Evolutionary conservation across 2,113 vertebrate genomes (phyloP), one percentile per base, ranked within the genome.

Genomic region (Rhadina sibilatrix): DNA sequence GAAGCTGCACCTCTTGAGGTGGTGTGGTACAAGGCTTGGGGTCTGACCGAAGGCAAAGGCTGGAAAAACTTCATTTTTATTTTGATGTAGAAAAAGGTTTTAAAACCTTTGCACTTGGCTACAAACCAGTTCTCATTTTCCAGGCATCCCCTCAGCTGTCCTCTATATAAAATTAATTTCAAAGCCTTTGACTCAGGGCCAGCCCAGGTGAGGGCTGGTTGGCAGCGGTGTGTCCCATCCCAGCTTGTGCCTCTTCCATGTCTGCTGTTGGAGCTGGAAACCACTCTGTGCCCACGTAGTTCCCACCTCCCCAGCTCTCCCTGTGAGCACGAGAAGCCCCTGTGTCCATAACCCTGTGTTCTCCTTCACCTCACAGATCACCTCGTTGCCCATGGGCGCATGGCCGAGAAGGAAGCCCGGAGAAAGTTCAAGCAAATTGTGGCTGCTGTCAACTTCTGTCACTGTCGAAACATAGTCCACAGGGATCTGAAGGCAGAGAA

Each of bases 351-450:
- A 95, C 59, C 20, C 19, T 19, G 11, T 93, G 53, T 60, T 52
- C 68, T 31, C 27, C 61, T 74, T 15, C 31, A 1, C 86, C 85
- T 23, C 23, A 0, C 97, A 99, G 99, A 99, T 98, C 99, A 99
- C 96, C 94, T 99, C 77, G 99, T 99, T 97, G 99, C 99, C 82
- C 99, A 99, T 2, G 99, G 99, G 2, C 98, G 99, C 4, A 99
- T 99, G 99, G 99, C 99, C 0, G 99, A 99, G 96, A 99, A 99
- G 95, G 99, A 99, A 66, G 99, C 99, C 42, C 98, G 99, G 56
- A 98, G 98, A 79, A 99, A 99, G 97, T 99, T 99, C 97, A 99
- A 99, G 94, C 99, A 99, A 96, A 99, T 99, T 0, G 98, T 99
- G 56, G 99, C 99, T 12, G 99, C 99, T 0, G 99, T 99, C 53